These are phyloP conservation scores for Cephus rjabovi DNA, from an alignment of 2,888 invertebrate genomes.

Conservation along the genomic window DNA sequence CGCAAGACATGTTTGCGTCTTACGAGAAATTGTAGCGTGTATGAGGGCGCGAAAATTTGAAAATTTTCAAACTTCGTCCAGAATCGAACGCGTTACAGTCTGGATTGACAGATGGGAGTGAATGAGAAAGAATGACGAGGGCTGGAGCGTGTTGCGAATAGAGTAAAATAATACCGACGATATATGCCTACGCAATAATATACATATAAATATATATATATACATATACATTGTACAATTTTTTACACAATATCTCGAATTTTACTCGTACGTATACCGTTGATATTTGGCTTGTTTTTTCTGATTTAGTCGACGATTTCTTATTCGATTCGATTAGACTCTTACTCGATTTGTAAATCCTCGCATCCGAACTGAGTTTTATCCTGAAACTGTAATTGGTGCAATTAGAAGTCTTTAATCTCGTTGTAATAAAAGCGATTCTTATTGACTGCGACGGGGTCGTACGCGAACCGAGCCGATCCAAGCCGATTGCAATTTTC, in stretches of 20 bases:
- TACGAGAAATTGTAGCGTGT: not conserved
- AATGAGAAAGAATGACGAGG: not conserved
- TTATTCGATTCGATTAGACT: not conserved
- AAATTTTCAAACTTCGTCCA: not conserved
- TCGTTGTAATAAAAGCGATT: not conserved
- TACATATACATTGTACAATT: conserved; percentile 32
- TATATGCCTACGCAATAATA: conserved; percentile 42
- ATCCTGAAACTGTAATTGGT: not conserved
- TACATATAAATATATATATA: conserved; percentile 27
- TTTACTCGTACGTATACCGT: conserved; percentile 25
- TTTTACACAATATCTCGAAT: conserved; percentile 42
- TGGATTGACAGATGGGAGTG: not conserved
- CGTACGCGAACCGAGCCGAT: not conserved
- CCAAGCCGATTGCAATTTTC: not conserved
- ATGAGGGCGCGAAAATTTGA: not conserved
- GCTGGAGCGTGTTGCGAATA: conserved; percentile 6
- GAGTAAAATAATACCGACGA: conserved; percentile 25
- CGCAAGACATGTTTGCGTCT: not conserved
- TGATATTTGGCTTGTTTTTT: not conserved
- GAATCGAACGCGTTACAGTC: not conserved
- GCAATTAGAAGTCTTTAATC: not conserved
- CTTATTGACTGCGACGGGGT: not conserved
- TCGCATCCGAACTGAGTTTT: not conserved
- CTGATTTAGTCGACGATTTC: not conserved
- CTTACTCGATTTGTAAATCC: not conserved